phyloP scores from a whole-genome alignment of 1,140 invertebrate genomes.

The Antheraea pernyi region DNA sequence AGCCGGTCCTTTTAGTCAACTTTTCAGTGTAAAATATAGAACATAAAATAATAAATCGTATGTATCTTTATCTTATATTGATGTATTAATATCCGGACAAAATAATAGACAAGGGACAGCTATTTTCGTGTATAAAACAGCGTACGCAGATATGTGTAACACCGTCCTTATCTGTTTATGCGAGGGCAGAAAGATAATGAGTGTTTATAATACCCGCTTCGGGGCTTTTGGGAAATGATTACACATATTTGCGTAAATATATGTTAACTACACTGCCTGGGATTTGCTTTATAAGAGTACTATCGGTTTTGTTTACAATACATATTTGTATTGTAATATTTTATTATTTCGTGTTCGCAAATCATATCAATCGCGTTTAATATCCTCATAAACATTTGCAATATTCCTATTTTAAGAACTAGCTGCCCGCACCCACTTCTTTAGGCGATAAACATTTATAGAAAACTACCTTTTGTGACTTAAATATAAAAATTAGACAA shows the following conservation, averaged over 20 bases:
- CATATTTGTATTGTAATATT: no score
- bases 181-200: conserved; percentile 16
- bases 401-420: no score
- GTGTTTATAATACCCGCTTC: conserved; percentile 13
- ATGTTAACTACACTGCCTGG: neutral
- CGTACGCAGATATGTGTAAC: conserved; percentile 3
- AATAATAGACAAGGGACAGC: neutral
- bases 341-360: no score
- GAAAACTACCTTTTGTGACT: no score
- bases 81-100: neutral
- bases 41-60: neutral
- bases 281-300: neutral
- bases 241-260: conserved; percentile 11
- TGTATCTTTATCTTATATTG: neutral
- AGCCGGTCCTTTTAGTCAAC: no score
- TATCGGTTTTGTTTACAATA: neutral
- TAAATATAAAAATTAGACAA: no score
- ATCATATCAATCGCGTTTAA: no score
- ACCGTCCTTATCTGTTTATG: conserved; percentile 7
- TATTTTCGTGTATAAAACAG: neutral
- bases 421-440: no score
- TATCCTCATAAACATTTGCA: no score
- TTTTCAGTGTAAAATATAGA: neutral
- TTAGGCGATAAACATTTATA: no score
- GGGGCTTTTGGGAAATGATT: conserved; percentile 10